Evolutionary conservation across 2,797 vertebrate genomes (phyloP).

Genomic region (Enteromius trimaculatus): DNA sequence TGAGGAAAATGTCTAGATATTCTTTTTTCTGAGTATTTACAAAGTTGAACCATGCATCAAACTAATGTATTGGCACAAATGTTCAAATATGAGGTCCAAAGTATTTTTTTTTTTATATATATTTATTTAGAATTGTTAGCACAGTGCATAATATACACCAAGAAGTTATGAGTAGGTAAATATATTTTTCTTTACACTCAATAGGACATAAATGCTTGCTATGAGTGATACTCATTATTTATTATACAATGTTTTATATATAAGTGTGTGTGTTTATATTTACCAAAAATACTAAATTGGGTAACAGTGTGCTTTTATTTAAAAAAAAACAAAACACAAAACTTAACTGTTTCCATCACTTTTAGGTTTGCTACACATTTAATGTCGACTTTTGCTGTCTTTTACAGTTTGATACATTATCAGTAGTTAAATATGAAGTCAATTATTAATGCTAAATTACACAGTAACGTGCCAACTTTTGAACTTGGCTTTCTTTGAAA

Average conservation of each 20-base stretch:
- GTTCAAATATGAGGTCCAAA: neutral
- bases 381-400: neutral
- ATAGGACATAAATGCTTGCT: no score
- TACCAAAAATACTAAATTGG: neutral
- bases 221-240: neutral
- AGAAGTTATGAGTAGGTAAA: neutral
- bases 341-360: neutral
- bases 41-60: neutral
- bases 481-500: neutral
- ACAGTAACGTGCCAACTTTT: neutral
- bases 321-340: neutral
- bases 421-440: slow-evolving; percentile 12
- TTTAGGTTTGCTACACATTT: neutral
- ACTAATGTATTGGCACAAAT: neutral
- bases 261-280: neutral
- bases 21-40: neutral
- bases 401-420: slow-evolving; percentile 23
- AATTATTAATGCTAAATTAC: slow-evolving; percentile 5
- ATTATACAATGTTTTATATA: neutral
- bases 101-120: no score
- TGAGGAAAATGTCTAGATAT: neutral
- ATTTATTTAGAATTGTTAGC: neutral
- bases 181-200: neutral
- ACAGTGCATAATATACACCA: neutral
- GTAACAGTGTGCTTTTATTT: neutral